These are phyloP conservation scores for Octomys mimax DNA, from an alignment of 2,797 vertebrate species.

Conservation along the genomic window DNA sequence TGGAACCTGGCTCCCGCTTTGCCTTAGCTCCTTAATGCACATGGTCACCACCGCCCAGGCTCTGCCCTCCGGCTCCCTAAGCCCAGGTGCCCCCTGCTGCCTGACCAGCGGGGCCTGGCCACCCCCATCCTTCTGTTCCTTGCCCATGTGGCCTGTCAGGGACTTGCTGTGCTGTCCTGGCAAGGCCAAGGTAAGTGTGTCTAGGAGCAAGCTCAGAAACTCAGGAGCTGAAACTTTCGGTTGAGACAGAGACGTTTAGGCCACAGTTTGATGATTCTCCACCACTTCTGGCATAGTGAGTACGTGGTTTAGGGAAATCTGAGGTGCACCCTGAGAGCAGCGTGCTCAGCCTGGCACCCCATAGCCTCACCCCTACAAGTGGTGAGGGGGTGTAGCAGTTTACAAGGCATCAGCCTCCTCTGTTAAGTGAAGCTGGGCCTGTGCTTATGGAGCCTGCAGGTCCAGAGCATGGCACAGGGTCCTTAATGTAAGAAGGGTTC, in stretches of 20 bases:
- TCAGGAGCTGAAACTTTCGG: neutral
- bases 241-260: neutral
- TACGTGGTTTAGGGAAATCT: neutral
- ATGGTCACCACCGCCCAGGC: neutral
- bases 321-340: neutral
- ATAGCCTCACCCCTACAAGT: neutral
- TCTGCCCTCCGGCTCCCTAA: neutral
- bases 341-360: rapidly evolving
- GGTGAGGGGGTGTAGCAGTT: neutral
- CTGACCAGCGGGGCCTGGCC: neutral
- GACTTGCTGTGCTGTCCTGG: neutral
- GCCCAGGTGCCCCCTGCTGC: neutral
- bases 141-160: neutral
- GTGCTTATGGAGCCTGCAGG: neutral
- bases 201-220: neutral
- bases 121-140: neutral
- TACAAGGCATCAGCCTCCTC: neutral
- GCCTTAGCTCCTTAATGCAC: neutral
- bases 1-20: neutral
- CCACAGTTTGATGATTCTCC: rapidly evolving
- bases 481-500: neutral
- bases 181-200: rapidly evolving
- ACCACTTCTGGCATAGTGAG: neutral
- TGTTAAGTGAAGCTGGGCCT: neutral
- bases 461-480: rapidly evolving